Conservation (phyloP, 1,140 invertebrate species). For the Ceratosolen fusciceps region DNA sequence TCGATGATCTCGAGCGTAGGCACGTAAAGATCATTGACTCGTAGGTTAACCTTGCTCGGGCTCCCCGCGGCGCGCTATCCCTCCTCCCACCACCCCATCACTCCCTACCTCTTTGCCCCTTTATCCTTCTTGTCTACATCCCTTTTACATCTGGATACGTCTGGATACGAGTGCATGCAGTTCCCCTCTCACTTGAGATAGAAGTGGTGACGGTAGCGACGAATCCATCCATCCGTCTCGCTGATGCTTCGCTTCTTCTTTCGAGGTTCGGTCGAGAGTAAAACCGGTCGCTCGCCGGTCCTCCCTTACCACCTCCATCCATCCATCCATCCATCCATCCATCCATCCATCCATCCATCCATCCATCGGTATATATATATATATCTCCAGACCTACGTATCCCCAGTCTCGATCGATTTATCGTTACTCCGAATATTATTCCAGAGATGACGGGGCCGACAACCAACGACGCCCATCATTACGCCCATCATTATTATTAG, state of each 20-base stretch:
- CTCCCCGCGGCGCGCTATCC: constrained; percentile 21
- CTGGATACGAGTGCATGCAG: not conserved
- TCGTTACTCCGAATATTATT: not conserved
- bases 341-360: no score
- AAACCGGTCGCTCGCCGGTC: constrained; percentile 47
- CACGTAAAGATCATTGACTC: constrained; percentile 46
- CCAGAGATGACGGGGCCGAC: not conserved
- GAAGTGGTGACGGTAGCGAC: constrained; percentile 12
- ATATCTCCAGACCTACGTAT: no score
- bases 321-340: no score
- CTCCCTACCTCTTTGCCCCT: constrained; percentile 14
- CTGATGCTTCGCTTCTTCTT: constrained; percentile 19
- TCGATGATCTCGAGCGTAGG: not conserved
- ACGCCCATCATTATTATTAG: no score
- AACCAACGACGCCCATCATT: not conserved
- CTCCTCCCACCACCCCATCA: not conserved
- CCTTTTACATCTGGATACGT: not conserved
- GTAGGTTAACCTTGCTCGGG: constrained; percentile 49
- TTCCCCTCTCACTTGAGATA: not conserved
- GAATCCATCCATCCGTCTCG: constrained; percentile 30
- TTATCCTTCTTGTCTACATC: constrained; percentile 1
- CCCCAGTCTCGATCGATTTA: no score
- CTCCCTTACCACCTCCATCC: constrained; percentile 39
- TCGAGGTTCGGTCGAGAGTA: not conserved
- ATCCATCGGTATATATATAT: no score